These are phyloP conservation scores for Prochilodus magdalenae DNA, from an alignment of 2,113 vertebrate species.

Conservation along the genomic window DNA sequence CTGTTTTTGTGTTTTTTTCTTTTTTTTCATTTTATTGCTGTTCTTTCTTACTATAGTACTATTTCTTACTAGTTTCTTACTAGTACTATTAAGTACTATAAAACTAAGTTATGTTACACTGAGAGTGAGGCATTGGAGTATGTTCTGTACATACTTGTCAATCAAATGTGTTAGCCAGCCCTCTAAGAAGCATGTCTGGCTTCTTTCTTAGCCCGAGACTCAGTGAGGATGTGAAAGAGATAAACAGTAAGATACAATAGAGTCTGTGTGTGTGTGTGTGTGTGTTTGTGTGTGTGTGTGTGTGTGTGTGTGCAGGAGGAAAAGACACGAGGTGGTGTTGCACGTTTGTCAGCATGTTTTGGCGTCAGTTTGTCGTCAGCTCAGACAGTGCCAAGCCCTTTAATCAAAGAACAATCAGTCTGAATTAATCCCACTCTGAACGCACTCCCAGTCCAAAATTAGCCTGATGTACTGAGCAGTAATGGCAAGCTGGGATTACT, in stretches of 20 bases:
- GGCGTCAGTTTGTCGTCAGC: conserved; percentile 17
- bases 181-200: too few species aligned
- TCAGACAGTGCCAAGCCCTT: conserved; percentile 12
- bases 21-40: too few species aligned
- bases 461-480: conserved; percentile 27
- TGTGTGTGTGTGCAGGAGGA: not conserved
- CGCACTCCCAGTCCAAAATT: conserved; percentile 12
- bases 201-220: not conserved
- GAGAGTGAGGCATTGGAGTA: too few species aligned
- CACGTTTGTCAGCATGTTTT: not conserved
- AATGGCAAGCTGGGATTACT: not conserved
- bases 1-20: too few species aligned
- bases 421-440: conserved; percentile 43
- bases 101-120: too few species aligned
- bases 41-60: too few species aligned
- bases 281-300: conserved; percentile 10
- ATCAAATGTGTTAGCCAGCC: too few species aligned
- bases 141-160: too few species aligned
- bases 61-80: too few species aligned
- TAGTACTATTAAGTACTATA: too few species aligned
- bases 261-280: conserved; percentile 5
- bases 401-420: conserved; percentile 41
- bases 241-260: not conserved
- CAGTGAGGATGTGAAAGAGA: not conserved
- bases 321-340: not conserved